Percentiles rank a stretch among this genome's conserved stretches.
phyloP scores from a whole-genome alignment of 2,113 vertebrate genomes.

The Thomomys bottae region DNA sequence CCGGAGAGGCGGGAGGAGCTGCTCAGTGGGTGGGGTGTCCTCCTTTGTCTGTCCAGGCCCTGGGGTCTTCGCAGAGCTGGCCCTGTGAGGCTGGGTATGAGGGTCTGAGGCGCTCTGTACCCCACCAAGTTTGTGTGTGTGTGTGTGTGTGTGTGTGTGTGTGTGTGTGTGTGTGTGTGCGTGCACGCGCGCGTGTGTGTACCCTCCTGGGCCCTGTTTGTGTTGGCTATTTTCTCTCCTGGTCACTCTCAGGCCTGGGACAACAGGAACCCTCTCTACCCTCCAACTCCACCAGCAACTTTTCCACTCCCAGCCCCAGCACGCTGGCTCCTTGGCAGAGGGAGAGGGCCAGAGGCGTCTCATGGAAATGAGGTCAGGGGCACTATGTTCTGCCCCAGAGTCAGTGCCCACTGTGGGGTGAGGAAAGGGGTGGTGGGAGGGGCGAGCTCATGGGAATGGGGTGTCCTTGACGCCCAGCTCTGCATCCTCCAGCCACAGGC shows the following conservation, averaged over 20 bases:
- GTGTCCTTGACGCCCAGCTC: background rate
- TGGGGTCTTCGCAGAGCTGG: background rate
- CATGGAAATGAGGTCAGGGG: constrained; percentile 45
- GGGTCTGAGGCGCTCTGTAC: background rate
- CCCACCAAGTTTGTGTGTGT: no score
- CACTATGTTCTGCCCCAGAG: background rate
- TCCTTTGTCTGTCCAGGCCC: background rate
- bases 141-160: background rate
- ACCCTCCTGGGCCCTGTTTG: constrained; percentile 52
- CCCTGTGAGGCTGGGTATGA: background rate
- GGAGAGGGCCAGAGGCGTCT: background rate
- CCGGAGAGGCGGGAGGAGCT: background rate
- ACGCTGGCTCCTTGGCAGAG: background rate
- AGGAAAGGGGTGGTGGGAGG: background rate
- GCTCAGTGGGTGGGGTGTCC: background rate
- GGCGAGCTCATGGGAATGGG: background rate
- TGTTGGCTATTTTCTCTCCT: constrained; percentile 35
- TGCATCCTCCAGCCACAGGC: background rate
- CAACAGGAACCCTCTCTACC: background rate
- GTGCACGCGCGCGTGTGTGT: background rate
- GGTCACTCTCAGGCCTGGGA: constrained; percentile 51
- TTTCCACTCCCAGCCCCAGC: constrained; percentile 7
- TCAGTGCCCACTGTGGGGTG: background rate
- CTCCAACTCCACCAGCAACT: background rate
- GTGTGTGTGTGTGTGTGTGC: background rate